Evolutionary conservation across 1,140 invertebrate genomes (phyloP), one percentile per base, ranked within the genome.

Genomic region (Heliconius hermathena): DNA sequence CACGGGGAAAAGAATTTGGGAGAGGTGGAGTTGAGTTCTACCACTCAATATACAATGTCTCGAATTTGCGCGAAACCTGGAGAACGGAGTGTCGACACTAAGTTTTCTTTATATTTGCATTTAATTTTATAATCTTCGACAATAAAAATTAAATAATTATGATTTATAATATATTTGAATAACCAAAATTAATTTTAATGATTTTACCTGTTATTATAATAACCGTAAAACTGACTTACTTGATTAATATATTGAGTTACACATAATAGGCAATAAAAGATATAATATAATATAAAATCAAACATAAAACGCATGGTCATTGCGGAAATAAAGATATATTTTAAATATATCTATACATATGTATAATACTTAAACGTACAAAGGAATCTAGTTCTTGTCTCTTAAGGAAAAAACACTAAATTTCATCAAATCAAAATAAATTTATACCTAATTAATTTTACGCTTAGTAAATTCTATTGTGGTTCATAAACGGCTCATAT

Each of bases 381-480:
- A 54, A 54, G 16, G 8, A 79, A 11, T 72, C 20, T 70, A 71
- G 8, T 20, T 26, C 46, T 57, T 71, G 36, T 71, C 8, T 5
- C 22, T 26, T 60, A 13, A 1, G 13, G 8, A 8, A 71, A 49
- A 76, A 13, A 41, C 60, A 26, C 22, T 76, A 82, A 20, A 70
- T 71, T 81, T 57, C 73, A 16, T 57, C 16, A 38, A 81, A 73
- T 20, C 36, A 76, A 57, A 78, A 74, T 76, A 38, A 49, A 73
- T 76, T 75, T n/a, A 76, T 75, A 49, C 29, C 26, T 60, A 76
- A 78, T 82, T 77, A 82, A 80, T 49, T 80, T 80, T 80, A 80
- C 73, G 81, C 57, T 74, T 75, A 60, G 41, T 80, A 82, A 82
- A 73, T 73, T 78, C 79, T 76, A 78, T 74, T 74, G 74, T 80